Conservation (phyloP, 2,113 vertebrate species). For the Prunella himalayana region DNA sequence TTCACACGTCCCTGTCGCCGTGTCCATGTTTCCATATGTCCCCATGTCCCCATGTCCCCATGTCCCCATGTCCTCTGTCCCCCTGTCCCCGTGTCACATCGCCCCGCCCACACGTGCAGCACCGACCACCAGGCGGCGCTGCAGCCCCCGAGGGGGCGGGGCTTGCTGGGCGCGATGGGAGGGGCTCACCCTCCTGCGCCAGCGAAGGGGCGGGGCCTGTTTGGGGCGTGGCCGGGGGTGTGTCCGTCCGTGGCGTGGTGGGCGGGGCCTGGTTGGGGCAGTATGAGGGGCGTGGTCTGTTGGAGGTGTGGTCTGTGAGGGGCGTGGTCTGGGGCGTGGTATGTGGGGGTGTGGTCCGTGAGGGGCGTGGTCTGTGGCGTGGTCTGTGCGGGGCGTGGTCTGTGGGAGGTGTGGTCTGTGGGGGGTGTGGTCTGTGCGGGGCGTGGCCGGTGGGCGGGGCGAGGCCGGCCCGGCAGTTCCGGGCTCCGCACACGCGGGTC, state of each 20-base stretch:
- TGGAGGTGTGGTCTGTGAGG: too few relatives aligned
- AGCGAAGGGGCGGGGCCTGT: too few relatives aligned
- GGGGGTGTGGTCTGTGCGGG: too few relatives aligned
- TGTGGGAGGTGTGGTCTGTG: fast-evolving
- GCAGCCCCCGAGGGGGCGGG: not conserved
- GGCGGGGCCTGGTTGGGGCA: not conserved
- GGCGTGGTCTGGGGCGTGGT: not conserved
- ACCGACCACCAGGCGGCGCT: not conserved
- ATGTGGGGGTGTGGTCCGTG: too few relatives aligned
- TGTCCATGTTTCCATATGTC: too few relatives aligned
- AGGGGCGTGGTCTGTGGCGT: not conserved
- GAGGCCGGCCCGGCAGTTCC: not conserved
- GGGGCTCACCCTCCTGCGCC: not conserved
- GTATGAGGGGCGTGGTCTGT: too few relatives aligned
- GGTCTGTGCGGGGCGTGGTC: not conserved
- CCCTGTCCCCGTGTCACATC: fast-evolving
- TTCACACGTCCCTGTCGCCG: too few relatives aligned
- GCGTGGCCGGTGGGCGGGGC: not conserved
- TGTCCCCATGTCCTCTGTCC: too few relatives aligned
- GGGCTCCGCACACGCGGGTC: not conserved
- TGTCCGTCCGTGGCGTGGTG: fast-evolving
- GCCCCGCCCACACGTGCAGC: fast-evolving
- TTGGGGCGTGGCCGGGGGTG: too few relatives aligned
- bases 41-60: not conserved
- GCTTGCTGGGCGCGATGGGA: fast-evolving